Conservation (phyloP, 2,113 vertebrate genomes). For the Corydoras sp. region DNA sequence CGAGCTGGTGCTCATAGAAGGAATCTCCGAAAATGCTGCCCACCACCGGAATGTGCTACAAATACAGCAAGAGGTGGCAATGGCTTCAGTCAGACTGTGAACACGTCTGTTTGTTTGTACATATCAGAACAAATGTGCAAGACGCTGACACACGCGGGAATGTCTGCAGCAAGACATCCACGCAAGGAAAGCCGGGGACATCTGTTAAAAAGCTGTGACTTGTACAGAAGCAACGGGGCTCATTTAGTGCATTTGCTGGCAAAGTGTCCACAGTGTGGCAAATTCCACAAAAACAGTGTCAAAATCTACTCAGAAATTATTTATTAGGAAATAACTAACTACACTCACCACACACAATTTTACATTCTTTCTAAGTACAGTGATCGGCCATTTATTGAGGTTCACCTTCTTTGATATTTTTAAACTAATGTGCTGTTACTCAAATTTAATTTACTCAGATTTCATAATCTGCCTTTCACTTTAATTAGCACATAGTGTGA, state of each 20-base stretch:
- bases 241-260: not conserved
- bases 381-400: too few relatives aligned
- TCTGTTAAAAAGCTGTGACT: slow-evolving; percentile 20
- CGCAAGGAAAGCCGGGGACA: slow-evolving; percentile 20
- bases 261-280: not conserved
- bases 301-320: not conserved
- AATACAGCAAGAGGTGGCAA: slow-evolving; percentile 18
- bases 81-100: not conserved
- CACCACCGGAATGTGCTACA: slow-evolving; percentile 87
- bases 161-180: slow-evolving; percentile 26
- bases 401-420: too few relatives aligned
- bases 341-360: not conserved
- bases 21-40: slow-evolving; percentile 93
- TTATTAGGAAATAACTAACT: not conserved
- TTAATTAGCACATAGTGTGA: too few relatives aligned
- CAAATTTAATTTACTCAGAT: too few relatives aligned
- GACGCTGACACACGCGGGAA: slow-evolving; percentile 25
- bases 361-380: too few relatives aligned
- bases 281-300: not conserved
- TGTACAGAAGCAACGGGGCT: not conserved
- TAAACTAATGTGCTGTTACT: too few relatives aligned
- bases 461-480: too few relatives aligned
- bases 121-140: slow-evolving; percentile 26
- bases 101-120: slow-evolving; percentile 5
- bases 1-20: slow-evolving; percentile 95